These are phyloP conservation scores for Hozukius guyotensis DNA, from an alignment of 2,797 vertebrate genomes.

Conservation along the genomic window DNA sequence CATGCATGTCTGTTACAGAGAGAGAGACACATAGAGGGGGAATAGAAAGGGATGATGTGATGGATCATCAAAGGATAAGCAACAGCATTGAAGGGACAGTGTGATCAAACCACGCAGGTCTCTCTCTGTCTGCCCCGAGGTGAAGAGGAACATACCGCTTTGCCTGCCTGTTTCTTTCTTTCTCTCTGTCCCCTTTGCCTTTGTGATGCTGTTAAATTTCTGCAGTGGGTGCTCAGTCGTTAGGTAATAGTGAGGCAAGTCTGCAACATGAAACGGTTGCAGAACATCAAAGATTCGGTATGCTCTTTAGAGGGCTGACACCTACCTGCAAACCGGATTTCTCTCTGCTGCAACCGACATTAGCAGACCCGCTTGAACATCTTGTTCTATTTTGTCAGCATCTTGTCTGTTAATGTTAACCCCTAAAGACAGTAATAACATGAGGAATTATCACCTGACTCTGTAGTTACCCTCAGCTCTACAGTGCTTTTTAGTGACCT, in stretches of 20 bases:
- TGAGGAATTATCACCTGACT: background rate
- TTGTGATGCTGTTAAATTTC: slow-evolving; percentile 47
- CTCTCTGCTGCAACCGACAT: background rate
- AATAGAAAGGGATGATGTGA: slow-evolving; percentile 43
- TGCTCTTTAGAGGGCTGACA: slow-evolving; percentile 32
- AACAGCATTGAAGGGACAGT: slow-evolving; percentile 56
- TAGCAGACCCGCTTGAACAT: background rate
- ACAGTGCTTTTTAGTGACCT: too few relatives aligned
- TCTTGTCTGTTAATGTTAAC: background rate
- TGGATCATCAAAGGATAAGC: slow-evolving; percentile 71
- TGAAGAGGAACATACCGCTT: slow-evolving; percentile 44
- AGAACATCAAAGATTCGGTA: slow-evolving; percentile 47
- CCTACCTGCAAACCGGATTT: background rate
- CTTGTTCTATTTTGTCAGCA: background rate
- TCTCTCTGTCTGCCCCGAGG: slow-evolving; percentile 41
- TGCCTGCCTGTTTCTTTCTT: slow-evolving; percentile 1
- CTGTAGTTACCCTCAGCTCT: too few relatives aligned
- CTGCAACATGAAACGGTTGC: slow-evolving; percentile 52
- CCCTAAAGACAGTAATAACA: background rate
- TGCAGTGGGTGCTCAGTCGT: slow-evolving; percentile 25
- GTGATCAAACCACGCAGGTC: slow-evolving; percentile 60
- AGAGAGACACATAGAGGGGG: background rate
- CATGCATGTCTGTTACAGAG: background rate
- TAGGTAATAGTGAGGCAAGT: slow-evolving; percentile 40
- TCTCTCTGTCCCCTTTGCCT: slow-evolving; percentile 28